Evolutionary conservation across 2,113 vertebrate genomes (phyloP).

Genomic region (Anseranas semipalmata): DNA sequence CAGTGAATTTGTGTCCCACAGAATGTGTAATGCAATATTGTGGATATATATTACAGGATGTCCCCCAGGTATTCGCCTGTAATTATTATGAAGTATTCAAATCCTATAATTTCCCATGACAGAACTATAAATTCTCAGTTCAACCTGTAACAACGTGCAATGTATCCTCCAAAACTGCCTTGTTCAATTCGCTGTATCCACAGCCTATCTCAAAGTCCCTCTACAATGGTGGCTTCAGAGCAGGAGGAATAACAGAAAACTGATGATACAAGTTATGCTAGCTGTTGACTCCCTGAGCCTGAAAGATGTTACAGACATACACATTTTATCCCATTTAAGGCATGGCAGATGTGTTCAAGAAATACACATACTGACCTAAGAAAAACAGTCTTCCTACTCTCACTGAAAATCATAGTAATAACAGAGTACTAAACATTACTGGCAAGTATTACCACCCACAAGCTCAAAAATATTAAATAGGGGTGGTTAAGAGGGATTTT

Average conservation of each 20-base stretch:
- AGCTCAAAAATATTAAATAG: neutral
- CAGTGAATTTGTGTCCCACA: neutral
- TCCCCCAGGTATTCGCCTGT: neutral
- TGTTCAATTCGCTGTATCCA: neutral
- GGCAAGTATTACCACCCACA: neutral
- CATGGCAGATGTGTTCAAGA: neutral
- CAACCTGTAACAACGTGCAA: neutral
- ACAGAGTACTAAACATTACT: neutral
- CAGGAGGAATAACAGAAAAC: neutral
- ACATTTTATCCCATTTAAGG: neutral
- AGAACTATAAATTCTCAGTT: neutral
- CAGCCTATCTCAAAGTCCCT: neutral
- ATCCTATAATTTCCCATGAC: neutral
- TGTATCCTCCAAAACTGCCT: neutral
- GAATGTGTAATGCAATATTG: neutral
- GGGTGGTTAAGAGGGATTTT: neutral
- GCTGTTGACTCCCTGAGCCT: neutral
- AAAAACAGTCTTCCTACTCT: neutral
- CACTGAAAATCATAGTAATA: neutral
- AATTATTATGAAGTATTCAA: neutral
- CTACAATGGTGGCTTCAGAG: neutral
- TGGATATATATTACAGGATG: neutral
- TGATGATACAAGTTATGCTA: neutral
- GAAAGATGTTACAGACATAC: neutral
- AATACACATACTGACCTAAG: neutral